Evolutionary conservation across 2,113 vertebrate species (phyloP).

Genomic region (Anolis carolinensis): DNA sequence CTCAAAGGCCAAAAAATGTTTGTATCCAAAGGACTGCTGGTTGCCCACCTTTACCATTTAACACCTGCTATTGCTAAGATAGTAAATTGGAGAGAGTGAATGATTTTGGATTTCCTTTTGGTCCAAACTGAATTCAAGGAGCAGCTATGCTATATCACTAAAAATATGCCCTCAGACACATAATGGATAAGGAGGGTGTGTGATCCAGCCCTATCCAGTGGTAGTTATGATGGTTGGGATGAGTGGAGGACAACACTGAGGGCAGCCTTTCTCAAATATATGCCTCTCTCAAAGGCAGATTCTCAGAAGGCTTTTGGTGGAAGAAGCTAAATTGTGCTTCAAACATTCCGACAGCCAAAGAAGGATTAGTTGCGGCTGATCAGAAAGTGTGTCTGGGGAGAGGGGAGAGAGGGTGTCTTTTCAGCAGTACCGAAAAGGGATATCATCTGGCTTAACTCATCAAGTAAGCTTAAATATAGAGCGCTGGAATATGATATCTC

Average conservation of each 20-base stretch:
- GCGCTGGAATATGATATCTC: not conserved
- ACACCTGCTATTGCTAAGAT: not conserved
- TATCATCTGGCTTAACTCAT: constrained; percentile 16
- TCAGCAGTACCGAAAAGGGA: not conserved
- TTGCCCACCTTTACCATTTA: not conserved
- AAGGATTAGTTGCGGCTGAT: constrained; percentile 19
- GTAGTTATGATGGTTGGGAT: not conserved
- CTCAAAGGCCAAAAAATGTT: too few species aligned
- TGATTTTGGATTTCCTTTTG: too few species aligned
- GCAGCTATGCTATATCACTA: not conserved
- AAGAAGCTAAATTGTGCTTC: constrained; percentile 14
- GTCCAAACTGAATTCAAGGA: not conserved
- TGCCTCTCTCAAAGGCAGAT: constrained; percentile 11
- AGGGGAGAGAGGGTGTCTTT: not conserved
- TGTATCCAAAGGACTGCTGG: not conserved
- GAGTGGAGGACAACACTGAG: not conserved
- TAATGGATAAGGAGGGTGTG: not conserved
- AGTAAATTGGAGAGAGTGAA: too few species aligned
- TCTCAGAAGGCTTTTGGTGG: not conserved
- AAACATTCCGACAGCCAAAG: not conserved
- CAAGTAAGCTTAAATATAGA: constrained; percentile 35
- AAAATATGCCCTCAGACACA: too few species aligned
- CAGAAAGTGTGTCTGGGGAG: constrained; percentile 1
- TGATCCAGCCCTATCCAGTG: not conserved
- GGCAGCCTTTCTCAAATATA: not conserved